Conservation (phyloP, 2,797 vertebrate species). For the Clamator glandarius region DNA sequence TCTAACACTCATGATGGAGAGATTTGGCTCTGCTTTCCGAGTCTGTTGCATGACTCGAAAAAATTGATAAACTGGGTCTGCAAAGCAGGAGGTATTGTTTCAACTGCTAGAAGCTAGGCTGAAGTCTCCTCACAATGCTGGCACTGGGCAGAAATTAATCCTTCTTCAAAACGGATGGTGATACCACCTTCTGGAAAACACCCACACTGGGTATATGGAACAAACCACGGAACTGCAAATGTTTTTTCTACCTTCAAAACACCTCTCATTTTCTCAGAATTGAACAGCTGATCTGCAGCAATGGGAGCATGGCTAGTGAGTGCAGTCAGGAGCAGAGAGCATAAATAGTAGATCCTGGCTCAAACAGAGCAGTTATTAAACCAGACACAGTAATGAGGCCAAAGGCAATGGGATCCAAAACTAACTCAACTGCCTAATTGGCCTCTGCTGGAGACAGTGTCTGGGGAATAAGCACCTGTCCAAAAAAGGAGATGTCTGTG, state of each 20-base stretch:
- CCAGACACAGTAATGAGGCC: background rate
- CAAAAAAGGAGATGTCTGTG: constrained; percentile 40
- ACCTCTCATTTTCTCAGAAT: background rate
- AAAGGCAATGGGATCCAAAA: background rate
- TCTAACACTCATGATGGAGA: background rate
- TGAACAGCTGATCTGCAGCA: background rate
- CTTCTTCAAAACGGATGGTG: background rate
- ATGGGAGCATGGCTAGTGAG: background rate
- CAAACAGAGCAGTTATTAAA: background rate
- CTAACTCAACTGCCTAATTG: background rate
- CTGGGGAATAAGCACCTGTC: constrained; percentile 16
- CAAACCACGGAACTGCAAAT: background rate
- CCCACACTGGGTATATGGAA: background rate
- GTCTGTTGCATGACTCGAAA: background rate
- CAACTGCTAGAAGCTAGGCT: background rate
- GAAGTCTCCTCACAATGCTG: background rate
- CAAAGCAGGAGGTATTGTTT: background rate
- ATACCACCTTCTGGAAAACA: background rate
- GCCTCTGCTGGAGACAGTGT: background rate
- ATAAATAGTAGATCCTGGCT: background rate
- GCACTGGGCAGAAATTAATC: background rate
- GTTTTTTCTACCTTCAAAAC: background rate
- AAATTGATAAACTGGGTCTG: background rate
- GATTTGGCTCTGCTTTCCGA: background rate
- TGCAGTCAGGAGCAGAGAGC: background rate